phyloP scores from a whole-genome alignment of 2,797 vertebrate genomes.

The Poecile montanus region DNA sequence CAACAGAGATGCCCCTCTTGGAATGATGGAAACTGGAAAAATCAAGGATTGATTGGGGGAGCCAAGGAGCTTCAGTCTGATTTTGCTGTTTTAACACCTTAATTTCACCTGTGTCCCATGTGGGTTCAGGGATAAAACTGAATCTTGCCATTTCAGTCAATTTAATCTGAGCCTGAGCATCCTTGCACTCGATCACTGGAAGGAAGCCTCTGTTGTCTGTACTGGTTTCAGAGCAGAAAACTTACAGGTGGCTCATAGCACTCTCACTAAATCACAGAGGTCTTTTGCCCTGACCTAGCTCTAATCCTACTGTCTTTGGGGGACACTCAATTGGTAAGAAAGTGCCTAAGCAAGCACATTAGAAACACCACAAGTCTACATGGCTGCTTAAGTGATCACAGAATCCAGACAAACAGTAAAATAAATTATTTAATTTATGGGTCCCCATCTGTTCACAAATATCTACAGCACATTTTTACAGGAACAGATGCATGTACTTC shows the following conservation, averaged over 20 bases:
- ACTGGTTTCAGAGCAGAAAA: neutral
- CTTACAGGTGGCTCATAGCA: neutral
- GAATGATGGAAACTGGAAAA: neutral
- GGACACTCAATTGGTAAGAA: neutral
- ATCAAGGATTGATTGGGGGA: neutral
- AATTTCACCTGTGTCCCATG: neutral
- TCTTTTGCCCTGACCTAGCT: neutral
- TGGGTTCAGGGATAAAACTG: neutral
- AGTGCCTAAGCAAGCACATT: constrained; percentile 15
- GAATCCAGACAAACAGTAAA: constrained; percentile 28
- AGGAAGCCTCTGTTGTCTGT: neutral
- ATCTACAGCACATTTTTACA: constrained; percentile 10
- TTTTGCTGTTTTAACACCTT: neutral
- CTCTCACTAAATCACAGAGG: neutral
- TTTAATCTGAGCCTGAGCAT: neutral
- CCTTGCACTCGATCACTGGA: neutral
- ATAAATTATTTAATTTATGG: constrained; percentile 41
- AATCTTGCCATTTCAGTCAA: neutral
- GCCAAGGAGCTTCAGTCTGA: neutral
- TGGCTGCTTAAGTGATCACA: constrained; percentile 25
- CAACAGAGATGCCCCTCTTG: neutral
- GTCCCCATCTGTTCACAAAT: constrained; percentile 34
- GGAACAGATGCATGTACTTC: neutral
- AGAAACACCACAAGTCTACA: constrained; percentile 17
- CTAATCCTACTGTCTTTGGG: neutral